phyloP scores from a whole-genome alignment of 2,113 vertebrate species.

The Dipodomys spectabilis region DNA sequence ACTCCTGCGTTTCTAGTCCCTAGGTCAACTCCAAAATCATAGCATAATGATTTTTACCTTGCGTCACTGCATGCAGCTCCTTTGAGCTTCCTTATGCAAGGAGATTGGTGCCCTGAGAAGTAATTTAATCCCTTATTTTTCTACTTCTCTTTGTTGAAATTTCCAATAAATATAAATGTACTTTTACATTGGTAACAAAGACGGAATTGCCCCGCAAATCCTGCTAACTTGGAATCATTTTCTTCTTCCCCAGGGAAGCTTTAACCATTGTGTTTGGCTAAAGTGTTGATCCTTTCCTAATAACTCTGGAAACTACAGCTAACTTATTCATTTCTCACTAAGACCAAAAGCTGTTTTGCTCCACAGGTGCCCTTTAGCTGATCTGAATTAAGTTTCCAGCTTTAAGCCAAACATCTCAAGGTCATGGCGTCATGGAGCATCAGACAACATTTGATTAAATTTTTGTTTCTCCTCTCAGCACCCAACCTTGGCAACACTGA shows the following conservation, averaged over 20 bases:
- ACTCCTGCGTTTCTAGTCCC: conserved; percentile 50
- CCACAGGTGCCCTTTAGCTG: conserved; percentile 44
- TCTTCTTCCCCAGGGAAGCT: background rate
- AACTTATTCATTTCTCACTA: conserved; percentile 57
- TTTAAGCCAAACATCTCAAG: conserved; percentile 52
- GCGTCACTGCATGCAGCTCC: conserved; percentile 19
- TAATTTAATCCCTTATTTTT: background rate
- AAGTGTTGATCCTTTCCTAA: conserved; percentile 53
- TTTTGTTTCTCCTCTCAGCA: conserved; percentile 26
- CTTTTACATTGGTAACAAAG: conserved; percentile 38
- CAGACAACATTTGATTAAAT: conserved; percentile 29
- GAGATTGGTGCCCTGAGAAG: background rate
- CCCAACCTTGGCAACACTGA: background rate
- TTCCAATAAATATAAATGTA: conserved; percentile 25
- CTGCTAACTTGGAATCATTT: conserved; percentile 26
- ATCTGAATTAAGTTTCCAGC: conserved; percentile 56
- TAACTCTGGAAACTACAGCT: conserved; percentile 11
- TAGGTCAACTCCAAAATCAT: conserved; percentile 63
- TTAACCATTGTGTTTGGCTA: background rate
- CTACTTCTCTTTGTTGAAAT: conserved; percentile 31
- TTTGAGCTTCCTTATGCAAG: background rate
- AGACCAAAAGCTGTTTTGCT: conserved; percentile 51
- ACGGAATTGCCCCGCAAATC: background rate
- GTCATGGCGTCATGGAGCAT: background rate
- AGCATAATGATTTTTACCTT: conserved; percentile 50